Evolutionary conservation across 1,140 invertebrate species (phyloP).

Genomic region (Halesus radiatus): DNA sequence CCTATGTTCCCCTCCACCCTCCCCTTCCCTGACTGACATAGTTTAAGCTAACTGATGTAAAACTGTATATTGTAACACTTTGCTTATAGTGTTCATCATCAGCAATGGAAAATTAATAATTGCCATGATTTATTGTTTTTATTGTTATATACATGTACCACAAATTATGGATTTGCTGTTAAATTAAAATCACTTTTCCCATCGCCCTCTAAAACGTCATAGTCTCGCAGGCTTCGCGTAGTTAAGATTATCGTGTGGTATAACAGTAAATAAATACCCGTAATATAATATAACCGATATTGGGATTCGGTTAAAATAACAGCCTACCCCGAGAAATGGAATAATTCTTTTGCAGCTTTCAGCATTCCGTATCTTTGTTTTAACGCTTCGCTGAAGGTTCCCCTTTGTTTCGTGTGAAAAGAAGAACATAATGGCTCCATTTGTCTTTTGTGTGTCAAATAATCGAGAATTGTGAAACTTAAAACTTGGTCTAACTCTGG

Average conservation of each 20-base stretch:
- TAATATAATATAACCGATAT: too few relatives aligned
- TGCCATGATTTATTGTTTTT: too few relatives aligned
- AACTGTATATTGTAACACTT: too few relatives aligned
- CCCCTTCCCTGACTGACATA: too few relatives aligned
- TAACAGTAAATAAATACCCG: neutral
- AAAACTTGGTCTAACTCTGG: neutral
- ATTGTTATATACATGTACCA: too few relatives aligned
- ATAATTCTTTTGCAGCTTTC: constrained; percentile 18
- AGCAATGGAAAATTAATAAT: too few relatives aligned
- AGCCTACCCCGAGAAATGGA: neutral
- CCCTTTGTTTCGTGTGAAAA: constrained; percentile 3
- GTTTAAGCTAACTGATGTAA: too few relatives aligned
- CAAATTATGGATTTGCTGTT: too few relatives aligned
- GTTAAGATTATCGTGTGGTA: neutral
- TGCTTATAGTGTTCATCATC: too few relatives aligned
- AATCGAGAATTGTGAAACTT: constrained; percentile 34
- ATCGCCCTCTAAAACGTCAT: neutral
- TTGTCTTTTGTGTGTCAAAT: constrained; percentile 35
- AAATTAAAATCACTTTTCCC: too few relatives aligned
- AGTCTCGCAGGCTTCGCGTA: neutral
- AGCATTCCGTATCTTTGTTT: neutral
- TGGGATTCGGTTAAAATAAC: neutral
- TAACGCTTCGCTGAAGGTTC: neutral
- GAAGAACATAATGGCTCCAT: constrained; percentile 33
- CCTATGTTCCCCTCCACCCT: too few relatives aligned